Base-by-base conservation (phyloP, 2,888 invertebrate genomes). In the Podabrus alpinus region DNA sequence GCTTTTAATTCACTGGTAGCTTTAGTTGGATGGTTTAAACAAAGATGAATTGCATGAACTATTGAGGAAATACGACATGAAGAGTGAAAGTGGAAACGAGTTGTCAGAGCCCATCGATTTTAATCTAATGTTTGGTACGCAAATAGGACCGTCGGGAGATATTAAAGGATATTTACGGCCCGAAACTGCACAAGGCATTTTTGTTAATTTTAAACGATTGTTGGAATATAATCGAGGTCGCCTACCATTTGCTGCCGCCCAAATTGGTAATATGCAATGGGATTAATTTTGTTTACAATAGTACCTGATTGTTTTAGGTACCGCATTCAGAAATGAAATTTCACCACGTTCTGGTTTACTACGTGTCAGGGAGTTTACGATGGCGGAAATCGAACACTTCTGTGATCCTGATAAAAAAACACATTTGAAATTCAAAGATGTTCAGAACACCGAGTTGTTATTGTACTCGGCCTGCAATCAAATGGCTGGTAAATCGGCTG, bases 361-460 rank as follows among this genome's bases (percentile, higher is more conserved):
- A 64, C 91, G 99, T 83, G 98, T 99, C 1, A 92, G 98, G 83
- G 99, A 99, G 87, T 99, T 99, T 85, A 99, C 98, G 0, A 99
- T 99, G 99, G 98, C 98, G 76, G 99, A 99, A 89, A 99, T 99
- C 82, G 99, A 99, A 88, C 98, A 99, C 88, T 99, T 99, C 87
- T 98, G 98, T 87, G 98, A 99, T 88, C 97, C 98, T 0, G 87
- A 84, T 1, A 91, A 94, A 81, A 98, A 99, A 85, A 91, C 90
- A 77, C 97, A 98, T 88, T 93, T 95, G 0, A 99, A 98, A 88
- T 99, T 99, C 88, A 90, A 89, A 7, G 88, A 90, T 74, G 90
- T 98, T 0, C 91, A 92, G 81, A 90, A 95, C 82, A 92, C 94
- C 0, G 90, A 91, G 80, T 89, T 99, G 88, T 88, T 93, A 9